Percentiles rank a stretch among this genome's conserved stretches.
Evolutionary conservation across 2,888 invertebrate genomes (phyloP).

Genomic region (Torymus texanus): DNA sequence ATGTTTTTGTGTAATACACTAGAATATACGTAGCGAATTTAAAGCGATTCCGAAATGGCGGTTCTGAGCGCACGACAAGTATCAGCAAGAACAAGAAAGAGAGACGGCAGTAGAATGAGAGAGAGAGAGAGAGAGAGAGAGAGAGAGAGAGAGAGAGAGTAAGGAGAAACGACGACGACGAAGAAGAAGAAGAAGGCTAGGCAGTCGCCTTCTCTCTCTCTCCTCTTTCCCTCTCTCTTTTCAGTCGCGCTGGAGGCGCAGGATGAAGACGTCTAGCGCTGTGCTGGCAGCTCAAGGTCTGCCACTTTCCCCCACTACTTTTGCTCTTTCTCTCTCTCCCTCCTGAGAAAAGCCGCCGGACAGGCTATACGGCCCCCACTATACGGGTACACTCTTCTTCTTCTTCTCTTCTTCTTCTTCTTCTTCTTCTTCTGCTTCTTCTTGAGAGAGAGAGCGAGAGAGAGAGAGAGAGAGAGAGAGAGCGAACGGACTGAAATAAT

Average conservation of each 20-base stretch:
- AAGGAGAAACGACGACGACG: too few species aligned
- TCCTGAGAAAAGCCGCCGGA: conserved; percentile 51
- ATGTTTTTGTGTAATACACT: too few species aligned
- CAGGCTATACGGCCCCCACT: conserved; percentile 12
- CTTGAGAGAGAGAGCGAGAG: too few species aligned
- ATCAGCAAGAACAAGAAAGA: background rate
- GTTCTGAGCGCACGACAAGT: conserved; percentile 22
- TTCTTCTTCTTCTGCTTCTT: background rate
- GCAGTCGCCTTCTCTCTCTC: too few species aligned
- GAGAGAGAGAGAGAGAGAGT: too few species aligned
- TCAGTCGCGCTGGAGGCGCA: conserved; percentile 59
- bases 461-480: conserved; percentile 38
- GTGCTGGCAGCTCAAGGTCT: conserved; percentile 75
- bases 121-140: background rate
- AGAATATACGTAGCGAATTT: too few species aligned
- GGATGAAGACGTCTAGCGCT: conserved; percentile 74
- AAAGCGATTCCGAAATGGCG: conserved; percentile 40
- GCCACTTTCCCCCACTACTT: conserved; percentile 68
- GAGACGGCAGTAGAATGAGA: background rate
- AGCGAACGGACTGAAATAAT: conserved; percentile 71
- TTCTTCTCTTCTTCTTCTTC: background rate
- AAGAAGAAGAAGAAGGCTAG: too few species aligned
- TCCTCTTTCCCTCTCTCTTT: conserved; percentile 4
- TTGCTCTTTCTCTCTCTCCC: conserved; percentile 51
- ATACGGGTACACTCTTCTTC: background rate